phyloP scores from a whole-genome alignment of 2,797 vertebrate genomes.

The Rhodeus uyekii region DNA sequence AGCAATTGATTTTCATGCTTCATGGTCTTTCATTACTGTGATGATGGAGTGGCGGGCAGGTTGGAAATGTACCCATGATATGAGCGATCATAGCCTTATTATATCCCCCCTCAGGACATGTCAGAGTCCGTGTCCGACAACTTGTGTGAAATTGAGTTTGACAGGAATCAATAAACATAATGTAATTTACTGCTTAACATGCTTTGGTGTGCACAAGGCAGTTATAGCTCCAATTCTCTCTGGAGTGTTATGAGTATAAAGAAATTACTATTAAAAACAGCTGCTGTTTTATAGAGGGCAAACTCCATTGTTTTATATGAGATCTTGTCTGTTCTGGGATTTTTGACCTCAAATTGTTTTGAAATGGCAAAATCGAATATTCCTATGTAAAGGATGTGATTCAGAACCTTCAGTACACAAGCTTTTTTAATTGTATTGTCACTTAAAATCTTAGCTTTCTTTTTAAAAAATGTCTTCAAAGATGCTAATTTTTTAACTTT shows the following conservation, averaged over 20 bases:
- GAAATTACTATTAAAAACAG: slow-evolving; percentile 50
- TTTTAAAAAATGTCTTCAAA: neutral
- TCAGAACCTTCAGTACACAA: neutral
- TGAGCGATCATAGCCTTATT: slow-evolving; percentile 78
- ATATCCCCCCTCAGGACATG: slow-evolving; percentile 63
- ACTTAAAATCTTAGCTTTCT: neutral
- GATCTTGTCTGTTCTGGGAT: neutral
- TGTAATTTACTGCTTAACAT: slow-evolving; percentile 75
- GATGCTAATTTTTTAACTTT: no score
- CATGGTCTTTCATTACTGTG: slow-evolving; percentile 72
- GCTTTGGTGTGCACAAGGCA: slow-evolving; percentile 67
- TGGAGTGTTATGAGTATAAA: slow-evolving; percentile 68
- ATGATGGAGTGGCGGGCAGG: slow-evolving; percentile 69
- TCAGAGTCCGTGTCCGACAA: slow-evolving; percentile 52
- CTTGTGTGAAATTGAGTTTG: slow-evolving; percentile 77
- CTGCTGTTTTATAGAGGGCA: slow-evolving; percentile 5
- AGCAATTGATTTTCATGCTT: slow-evolving; percentile 69
- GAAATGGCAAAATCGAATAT: neutral
- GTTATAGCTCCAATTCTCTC: slow-evolving; percentile 56
- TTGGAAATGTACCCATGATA: slow-evolving; percentile 69
- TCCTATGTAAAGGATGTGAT: neutral
- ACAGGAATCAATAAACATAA: slow-evolving; percentile 78
- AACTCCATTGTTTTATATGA: slow-evolving; percentile 57
- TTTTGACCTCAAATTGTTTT: neutral
- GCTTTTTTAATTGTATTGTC: neutral